Conservation (phyloP, 2,888 invertebrate genomes). For the Acronicta psi region DNA sequence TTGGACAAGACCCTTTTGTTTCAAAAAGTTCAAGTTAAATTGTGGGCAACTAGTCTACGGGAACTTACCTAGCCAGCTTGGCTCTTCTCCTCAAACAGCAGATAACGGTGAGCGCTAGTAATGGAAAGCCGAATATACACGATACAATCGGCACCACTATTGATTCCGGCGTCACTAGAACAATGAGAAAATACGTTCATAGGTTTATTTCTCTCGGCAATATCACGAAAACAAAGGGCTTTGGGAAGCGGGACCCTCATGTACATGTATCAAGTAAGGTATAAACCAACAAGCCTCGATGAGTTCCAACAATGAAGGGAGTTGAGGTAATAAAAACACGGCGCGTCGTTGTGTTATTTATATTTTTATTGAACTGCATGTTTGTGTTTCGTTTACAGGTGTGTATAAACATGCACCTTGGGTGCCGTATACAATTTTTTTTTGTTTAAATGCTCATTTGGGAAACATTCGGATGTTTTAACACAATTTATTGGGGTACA, state of each 20-base stretch:
- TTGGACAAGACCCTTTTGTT: no score
- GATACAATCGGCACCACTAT: conserved; percentile 96
- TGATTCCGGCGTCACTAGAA: conserved; percentile 95
- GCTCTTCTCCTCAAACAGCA: conserved; percentile 95
- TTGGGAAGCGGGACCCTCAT: conserved; percentile 7
- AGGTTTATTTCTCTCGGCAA: conserved; percentile 24
- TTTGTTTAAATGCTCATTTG: conserved; percentile 28
- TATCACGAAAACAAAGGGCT: conserved; percentile 37
- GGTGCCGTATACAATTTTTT: conserved; percentile 14
- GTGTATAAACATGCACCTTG: conserved; percentile 24
- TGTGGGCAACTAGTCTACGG: no score
- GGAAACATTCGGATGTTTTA: conserved; percentile 14
- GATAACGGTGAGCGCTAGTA: conserved; percentile 95
- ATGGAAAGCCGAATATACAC: conserved; percentile 96
- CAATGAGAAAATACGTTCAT: conserved; percentile 57
- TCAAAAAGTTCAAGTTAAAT: no score
- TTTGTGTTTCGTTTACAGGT: conserved; percentile 37
- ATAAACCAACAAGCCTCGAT: conserved; percentile 47
- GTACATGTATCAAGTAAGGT: conserved; percentile 44
- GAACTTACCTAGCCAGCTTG: conserved; percentile 91
- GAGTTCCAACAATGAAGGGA: conserved; percentile 28
- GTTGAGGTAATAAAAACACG: conserved; percentile 38
- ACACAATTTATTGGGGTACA: neutral
- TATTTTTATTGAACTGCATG: conserved; percentile 33
- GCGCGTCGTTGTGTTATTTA: conserved; percentile 27